Evolutionary conservation across 2,113 vertebrate genomes (phyloP).

Genomic region (Pontoporia blainvillei): DNA sequence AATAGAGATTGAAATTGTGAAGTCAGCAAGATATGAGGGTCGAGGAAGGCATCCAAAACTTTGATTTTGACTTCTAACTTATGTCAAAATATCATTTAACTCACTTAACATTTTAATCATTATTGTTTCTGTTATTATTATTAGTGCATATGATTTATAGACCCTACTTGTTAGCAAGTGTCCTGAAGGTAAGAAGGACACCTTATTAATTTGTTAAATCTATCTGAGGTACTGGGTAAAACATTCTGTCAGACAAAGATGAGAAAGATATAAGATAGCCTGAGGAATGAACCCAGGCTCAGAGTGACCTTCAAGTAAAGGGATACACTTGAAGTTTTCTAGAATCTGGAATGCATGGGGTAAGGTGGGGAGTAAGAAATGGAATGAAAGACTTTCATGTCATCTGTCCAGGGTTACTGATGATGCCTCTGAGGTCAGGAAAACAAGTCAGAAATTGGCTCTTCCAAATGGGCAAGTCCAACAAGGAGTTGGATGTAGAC

Average conservation of each 20-base stretch:
- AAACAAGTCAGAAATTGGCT: not conserved
- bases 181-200: not conserved
- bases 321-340: not conserved
- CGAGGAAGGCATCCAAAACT: not conserved
- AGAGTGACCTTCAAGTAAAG: not conserved
- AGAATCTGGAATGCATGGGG: not conserved
- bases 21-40: not conserved
- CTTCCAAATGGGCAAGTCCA: not conserved
- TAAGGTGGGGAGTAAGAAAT: accelerated
- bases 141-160: not conserved
- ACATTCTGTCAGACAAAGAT: not conserved
- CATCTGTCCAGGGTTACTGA: not conserved
- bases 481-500: not conserved
- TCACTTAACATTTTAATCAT: not conserved
- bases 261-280: not conserved
- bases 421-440: not conserved
- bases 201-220: not conserved
- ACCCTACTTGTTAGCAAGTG: not conserved
- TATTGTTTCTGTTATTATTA: not conserved
- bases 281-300: not conserved
- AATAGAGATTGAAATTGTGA: not conserved
- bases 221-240: not conserved
- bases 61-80: not conserved
- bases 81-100: not conserved
- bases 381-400: not conserved